Conservation (phyloP, 1,140 invertebrate genomes). For the Trichogramma pretiosum region DNA sequence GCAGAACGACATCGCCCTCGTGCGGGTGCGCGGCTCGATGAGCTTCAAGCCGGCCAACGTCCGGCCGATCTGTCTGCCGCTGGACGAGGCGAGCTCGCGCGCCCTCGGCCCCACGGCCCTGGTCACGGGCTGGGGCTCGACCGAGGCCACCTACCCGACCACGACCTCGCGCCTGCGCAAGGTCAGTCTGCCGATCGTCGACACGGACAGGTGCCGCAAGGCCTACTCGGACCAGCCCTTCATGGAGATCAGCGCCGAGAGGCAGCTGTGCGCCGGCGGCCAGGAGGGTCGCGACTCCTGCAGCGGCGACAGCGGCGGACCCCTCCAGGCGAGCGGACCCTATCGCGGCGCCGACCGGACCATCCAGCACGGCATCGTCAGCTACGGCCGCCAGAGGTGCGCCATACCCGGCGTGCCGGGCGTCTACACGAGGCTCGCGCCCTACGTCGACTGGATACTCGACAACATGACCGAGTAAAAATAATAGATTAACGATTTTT, state of each 20-base stretch:
- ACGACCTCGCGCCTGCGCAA: conserved; percentile 44
- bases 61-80: conserved; percentile 48
- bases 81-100: conserved; percentile 26
- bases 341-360: conserved; percentile 28
- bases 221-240: conserved; percentile 37
- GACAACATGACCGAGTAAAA: too few relatives aligned
- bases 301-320: conserved; percentile 47
- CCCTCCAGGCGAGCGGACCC: conserved; percentile 32
- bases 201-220: conserved; percentile 37
- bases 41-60: conserved; percentile 40
- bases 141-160: conserved; percentile 40
- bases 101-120: conserved; percentile 23
- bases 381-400: conserved; percentile 43
- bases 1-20: conserved; percentile 53
- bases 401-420: conserved; percentile 50
- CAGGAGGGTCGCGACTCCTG: conserved; percentile 39
- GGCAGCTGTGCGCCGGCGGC: conserved; percentile 57
- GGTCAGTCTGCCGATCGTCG: conserved; percentile 43
- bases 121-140: conserved; percentile 56
- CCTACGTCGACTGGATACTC: conserved; percentile 64
- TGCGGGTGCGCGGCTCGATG: conserved; percentile 39
- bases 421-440: conserved; percentile 52
- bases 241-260: conserved; percentile 32
- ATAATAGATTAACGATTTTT: too few relatives aligned
- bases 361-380: conserved; percentile 47